phyloP scores from a whole-genome alignment of 2,888 invertebrate genomes.

The Volucella inflata region DNA sequence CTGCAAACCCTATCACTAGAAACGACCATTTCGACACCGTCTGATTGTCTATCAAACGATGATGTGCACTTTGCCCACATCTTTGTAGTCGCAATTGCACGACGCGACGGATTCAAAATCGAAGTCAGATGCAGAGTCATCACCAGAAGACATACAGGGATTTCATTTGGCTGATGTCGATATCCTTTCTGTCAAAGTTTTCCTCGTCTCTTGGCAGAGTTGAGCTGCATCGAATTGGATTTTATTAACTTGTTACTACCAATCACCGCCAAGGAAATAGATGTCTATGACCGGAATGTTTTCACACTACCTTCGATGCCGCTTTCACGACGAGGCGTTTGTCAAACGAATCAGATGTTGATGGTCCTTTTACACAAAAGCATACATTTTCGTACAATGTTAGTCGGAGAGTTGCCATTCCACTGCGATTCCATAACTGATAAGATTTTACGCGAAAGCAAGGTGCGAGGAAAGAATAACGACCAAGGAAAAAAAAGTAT shows the following conservation, averaged over 20 bases:
- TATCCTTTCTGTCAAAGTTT: conserved; percentile 66
- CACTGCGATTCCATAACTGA: too few relatives aligned
- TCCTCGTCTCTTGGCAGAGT: conserved; percentile 11
- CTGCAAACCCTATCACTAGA: conserved; percentile 21
- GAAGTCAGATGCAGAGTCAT: too few relatives aligned
- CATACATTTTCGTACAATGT: background rate
- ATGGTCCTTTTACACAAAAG: background rate
- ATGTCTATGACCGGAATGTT: conserved; percentile 65
- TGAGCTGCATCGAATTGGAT: conserved; percentile 44
- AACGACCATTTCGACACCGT: conserved; percentile 1
- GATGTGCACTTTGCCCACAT: conserved; percentile 58
- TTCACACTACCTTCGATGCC: conserved; percentile 32
- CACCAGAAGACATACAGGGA: conserved; percentile 25
- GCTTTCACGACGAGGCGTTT: conserved; percentile 32
- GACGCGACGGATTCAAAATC: background rate
- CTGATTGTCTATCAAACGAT: conserved; percentile 37
- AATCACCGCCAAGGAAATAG: conserved; percentile 29
- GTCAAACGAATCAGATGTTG: conserved; percentile 57
- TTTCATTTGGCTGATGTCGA: conserved; percentile 56
- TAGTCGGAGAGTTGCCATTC: too few relatives aligned
- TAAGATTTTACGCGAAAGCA: too few relatives aligned
- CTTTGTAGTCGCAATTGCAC: background rate
- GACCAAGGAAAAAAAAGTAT: too few relatives aligned
- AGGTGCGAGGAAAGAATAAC: too few relatives aligned
- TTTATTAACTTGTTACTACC: conserved; percentile 66